Conservation (phyloP, 2,113 vertebrate species). For the Engraulis encrasicolus region DNA sequence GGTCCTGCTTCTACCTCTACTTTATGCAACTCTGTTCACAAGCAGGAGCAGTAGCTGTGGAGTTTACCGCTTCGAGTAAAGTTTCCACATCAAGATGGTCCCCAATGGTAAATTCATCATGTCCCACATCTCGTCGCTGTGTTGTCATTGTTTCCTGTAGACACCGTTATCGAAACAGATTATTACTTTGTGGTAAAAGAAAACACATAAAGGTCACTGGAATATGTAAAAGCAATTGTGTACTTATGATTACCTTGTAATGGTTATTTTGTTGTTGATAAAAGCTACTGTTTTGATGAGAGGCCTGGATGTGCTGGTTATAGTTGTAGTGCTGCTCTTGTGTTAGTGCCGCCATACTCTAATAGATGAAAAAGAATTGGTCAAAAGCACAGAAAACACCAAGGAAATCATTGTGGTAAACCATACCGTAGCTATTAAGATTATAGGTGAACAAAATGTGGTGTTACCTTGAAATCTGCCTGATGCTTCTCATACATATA, state of each 20-base stretch:
- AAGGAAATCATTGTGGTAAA: neutral
- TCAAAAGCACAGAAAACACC: neutral
- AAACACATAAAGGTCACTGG: neutral
- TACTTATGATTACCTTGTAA: neutral
- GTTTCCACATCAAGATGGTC: neutral
- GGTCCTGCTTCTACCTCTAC: too few relatives aligned
- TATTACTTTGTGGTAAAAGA: neutral
- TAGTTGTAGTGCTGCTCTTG: neutral
- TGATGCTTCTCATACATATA: neutral
- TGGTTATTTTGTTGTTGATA: neutral
- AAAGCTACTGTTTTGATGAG: neutral
- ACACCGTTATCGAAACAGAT: neutral
- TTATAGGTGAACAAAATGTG: neutral
- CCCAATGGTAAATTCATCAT: neutral
- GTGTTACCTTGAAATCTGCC: neutral
- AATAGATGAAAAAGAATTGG: neutral
- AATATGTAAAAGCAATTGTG: neutral
- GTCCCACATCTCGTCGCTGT: neutral
- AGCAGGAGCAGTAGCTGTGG: neutral
- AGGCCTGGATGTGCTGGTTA: neutral
- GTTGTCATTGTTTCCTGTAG: neutral
- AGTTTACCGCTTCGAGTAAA: conserved; percentile 16
- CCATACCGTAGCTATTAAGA: neutral
- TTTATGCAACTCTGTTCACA: too few relatives aligned
- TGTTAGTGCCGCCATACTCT: neutral